phyloP scores from a whole-genome alignment of 1,140 invertebrate species.

The Nilaparvata lugens region DNA sequence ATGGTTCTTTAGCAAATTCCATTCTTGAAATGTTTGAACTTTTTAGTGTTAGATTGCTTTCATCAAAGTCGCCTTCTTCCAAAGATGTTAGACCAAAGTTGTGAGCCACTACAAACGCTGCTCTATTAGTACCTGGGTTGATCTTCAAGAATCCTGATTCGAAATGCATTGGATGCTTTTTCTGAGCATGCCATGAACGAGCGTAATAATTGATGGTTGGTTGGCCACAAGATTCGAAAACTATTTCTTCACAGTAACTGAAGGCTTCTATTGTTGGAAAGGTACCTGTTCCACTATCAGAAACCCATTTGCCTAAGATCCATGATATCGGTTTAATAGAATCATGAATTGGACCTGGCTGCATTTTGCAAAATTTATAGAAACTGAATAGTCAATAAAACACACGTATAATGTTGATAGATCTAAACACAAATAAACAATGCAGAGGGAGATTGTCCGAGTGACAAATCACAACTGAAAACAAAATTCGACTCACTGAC shows the following conservation, averaged over 20 bases:
- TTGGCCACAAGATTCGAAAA: slow-evolving; percentile 50
- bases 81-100: slow-evolving; percentile 50
- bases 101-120: slow-evolving; percentile 49
- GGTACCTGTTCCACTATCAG: slow-evolving; percentile 40
- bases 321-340: slow-evolving; percentile 43
- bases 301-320: slow-evolving; percentile 50
- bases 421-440: too few relatives aligned
- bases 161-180: slow-evolving; percentile 49
- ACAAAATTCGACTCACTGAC: too few relatives aligned
- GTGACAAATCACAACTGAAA: too few relatives aligned
- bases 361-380: neutral
- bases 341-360: slow-evolving; percentile 30
- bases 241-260: slow-evolving; percentile 47
- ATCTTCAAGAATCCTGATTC: slow-evolving; percentile 54
- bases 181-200: slow-evolving; percentile 44
- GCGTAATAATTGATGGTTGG: slow-evolving; percentile 50
- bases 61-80: slow-evolving; percentile 42
- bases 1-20: slow-evolving; percentile 42
- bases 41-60: slow-evolving; percentile 35
- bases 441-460: too few relatives aligned
- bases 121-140: slow-evolving; percentile 43
- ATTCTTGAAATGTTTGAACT: slow-evolving; percentile 41
- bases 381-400: too few relatives aligned
- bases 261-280: slow-evolving; percentile 53
- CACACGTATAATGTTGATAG: too few relatives aligned